phyloP scores from a whole-genome alignment of 2,113 vertebrate species.

The Pollimyrus isidori region DNA sequence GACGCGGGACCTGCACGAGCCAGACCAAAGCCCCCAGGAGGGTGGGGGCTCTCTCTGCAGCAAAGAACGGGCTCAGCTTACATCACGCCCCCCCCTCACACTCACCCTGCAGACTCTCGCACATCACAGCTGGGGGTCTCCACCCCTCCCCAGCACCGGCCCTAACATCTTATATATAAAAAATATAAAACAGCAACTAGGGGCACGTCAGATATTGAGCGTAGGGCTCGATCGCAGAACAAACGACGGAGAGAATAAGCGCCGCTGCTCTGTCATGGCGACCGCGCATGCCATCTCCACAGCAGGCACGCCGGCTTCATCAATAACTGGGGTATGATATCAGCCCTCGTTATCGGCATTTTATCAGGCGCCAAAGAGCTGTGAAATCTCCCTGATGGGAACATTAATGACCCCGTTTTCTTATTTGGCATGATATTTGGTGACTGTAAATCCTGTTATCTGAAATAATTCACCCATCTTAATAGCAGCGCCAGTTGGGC shows the following conservation, averaged over 20 bases:
- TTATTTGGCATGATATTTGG: neutral
- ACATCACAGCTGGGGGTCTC: neutral
- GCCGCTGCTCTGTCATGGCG: conserved; percentile 20
- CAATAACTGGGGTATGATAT: neutral
- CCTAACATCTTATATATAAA: neutral
- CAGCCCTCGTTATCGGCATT: neutral
- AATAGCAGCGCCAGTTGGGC: neutral
- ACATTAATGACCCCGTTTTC: conserved; percentile 4
- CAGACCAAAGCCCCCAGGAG: neutral
- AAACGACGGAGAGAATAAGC: conserved; percentile 30
- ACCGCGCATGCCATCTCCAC: conserved; percentile 25
- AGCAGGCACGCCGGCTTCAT: neutral
- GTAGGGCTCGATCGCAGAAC: conserved; percentile 32
- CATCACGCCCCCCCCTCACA: neutral
- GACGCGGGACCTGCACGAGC: neutral
- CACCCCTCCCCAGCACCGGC: neutral
- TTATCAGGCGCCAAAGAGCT: neutral
- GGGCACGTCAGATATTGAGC: conserved; percentile 20
- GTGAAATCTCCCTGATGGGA: neutral
- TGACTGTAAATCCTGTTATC: neutral
- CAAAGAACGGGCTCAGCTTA: neutral
- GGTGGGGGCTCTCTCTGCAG: neutral
- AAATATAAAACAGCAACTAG: neutral
- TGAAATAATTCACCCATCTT: neutral
- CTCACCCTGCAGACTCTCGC: conserved; percentile 11